Base-by-base conservation (phyloP, 2,888 invertebrate genomes). In the Drosophila paramelanica region DNA sequence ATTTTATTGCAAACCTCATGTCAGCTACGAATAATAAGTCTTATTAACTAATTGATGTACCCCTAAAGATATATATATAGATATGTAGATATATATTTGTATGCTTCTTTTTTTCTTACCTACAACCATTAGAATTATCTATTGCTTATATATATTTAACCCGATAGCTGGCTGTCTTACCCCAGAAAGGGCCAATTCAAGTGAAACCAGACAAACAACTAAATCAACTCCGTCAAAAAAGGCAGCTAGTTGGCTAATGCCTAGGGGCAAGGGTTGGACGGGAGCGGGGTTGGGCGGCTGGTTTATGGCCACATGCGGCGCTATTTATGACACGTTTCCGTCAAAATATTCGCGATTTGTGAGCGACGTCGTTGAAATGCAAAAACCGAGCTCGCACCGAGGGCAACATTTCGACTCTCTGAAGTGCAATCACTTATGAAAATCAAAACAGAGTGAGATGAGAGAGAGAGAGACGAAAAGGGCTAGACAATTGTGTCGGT, bases 281-380 rank as follows among this genome's bases (percentile, higher is more conserved):
- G 39, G n/a, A 20, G 8, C 8, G 8, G 20, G n/a, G 8, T 14
- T 20, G 23, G 1, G 45, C 14, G 56, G 51, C 43, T 67, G 49
- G 71, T 90, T 90, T 90, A 89, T 80, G 74, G 79, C 81, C 87
- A 84, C 82, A 79, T 81, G 90, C 81, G 88, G 79, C 77, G 88
- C 89, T 91, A 91, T 91, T 92, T 92, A 91, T 91, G 91, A 91
- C 90, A 90, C 81, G 81, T 88, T 91, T 92, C 90, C 91, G 90
- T 91, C 91, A 90, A 92, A 89, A 89, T 81, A 85, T 83, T 78
- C 86, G 69, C 79, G 60, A 79, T 83, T 78, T 79, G 77, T 58
- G 73, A 62, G 67, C 52, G 50, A 56, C 49, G 61, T 41, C 20
- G 43, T 39, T 11, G n/a, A 31, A 65, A 50, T 59, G 65, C 39